phyloP scores from a whole-genome alignment of 2,888 invertebrate genomes.

The Therioaphis trifolii region DNA sequence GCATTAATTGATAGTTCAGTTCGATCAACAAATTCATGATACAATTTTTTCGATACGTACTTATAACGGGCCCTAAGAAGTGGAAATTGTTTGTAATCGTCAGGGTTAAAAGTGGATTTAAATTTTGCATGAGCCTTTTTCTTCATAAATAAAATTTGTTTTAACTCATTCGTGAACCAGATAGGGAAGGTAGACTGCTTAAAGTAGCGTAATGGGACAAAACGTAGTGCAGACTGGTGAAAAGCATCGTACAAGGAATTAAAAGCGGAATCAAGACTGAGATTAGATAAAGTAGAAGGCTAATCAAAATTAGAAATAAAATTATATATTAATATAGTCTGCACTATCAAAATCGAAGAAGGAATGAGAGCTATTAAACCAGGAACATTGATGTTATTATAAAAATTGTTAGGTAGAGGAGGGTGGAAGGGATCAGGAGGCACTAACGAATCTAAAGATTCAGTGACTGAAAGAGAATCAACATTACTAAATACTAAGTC shows the following conservation, averaged over 20 bases:
- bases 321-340: neutral
- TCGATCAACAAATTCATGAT: neutral
- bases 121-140: conserved; percentile 11
- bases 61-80: conserved; percentile 3
- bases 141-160: conserved; percentile 7
- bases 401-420: neutral
- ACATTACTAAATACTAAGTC: neutral
- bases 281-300: neutral
- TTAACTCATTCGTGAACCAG: neutral
- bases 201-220: neutral
- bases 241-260: conserved; percentile 5
- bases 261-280: conserved; percentile 15
- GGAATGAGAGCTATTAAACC: neutral
- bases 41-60: neutral
- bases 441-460: neutral
- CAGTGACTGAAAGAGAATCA: neutral
- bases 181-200: too few species aligned
- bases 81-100: neutral
- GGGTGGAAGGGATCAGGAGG: conserved; percentile 8
- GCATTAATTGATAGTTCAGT: neutral
- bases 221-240: neutral
- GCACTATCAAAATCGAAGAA: neutral
- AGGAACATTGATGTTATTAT: neutral
- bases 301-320: conserved; percentile 16
- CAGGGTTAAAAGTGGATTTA: conserved; percentile 5